These are phyloP conservation scores for Pemphigus obesinymphae DNA, from an alignment of 1,140 invertebrate genomes.

Conservation along the genomic window DNA sequence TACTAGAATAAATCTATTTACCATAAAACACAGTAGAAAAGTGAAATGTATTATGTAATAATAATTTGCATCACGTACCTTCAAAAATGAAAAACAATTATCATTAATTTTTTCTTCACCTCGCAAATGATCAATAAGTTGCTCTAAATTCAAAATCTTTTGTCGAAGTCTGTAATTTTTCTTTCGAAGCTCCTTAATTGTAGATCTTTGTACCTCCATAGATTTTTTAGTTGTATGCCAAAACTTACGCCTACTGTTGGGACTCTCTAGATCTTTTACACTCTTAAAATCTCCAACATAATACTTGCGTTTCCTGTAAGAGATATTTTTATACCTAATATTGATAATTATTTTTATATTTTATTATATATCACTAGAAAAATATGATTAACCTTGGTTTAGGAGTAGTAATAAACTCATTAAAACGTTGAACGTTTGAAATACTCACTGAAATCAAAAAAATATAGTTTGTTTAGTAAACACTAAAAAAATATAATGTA, in stretches of 20 bases:
- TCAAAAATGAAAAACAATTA: not conserved
- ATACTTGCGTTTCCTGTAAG: not conserved
- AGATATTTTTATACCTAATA: not conserved
- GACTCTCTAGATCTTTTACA: not conserved
- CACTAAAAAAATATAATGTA: no score
- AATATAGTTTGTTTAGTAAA: no score
- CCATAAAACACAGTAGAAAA: no score
- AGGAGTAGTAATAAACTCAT: not conserved
- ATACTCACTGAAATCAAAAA: no score
- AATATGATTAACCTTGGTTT: not conserved
- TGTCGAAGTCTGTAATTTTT: not conserved
- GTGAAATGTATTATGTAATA: no score
- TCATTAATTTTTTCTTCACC: not conserved
- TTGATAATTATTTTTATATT: not conserved
- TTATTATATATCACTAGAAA: no score
- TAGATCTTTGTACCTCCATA: not conserved
- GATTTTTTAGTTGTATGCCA: not conserved
- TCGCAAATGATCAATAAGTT: not conserved
- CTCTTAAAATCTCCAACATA: not conserved
- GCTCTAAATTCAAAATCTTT: not conserved
- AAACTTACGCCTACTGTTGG: not conserved
- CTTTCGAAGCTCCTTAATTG: not conserved
- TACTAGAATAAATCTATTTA: no score
- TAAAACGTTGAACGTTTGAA: no score
- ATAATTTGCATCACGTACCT: no score